Evolutionary conservation across 2,888 invertebrate genomes (phyloP).

Genomic region (Ophion costatus): DNA sequence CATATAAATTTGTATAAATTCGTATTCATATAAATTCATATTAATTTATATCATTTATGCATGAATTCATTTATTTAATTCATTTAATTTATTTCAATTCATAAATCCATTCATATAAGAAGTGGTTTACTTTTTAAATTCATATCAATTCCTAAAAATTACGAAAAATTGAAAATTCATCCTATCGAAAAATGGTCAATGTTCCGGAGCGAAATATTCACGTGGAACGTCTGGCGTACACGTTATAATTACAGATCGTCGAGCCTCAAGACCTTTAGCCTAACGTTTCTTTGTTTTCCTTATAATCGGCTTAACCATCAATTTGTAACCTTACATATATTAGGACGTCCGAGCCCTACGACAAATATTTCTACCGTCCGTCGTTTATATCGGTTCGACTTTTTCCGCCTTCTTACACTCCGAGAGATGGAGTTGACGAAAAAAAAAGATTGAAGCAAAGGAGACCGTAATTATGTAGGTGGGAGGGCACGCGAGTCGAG

Average conservation of each 20-base stretch:
- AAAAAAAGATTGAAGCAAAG: neutral
- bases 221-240: neutral
- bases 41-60: too few species aligned
- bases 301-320: slow-evolving; percentile 71
- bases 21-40: neutral
- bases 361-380: neutral
- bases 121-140: neutral
- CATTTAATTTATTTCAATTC: too few species aligned
- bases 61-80: neutral
- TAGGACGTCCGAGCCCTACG: neutral
- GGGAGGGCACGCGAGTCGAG: slow-evolving; percentile 24
- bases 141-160: neutral
- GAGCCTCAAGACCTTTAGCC: slow-evolving; percentile 34
- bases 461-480: slow-evolving; percentile 8
- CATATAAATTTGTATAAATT: neutral
- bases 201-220: neutral
- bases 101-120: too few species aligned
- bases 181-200: neutral
- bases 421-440: neutral
- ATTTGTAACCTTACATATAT: neutral
- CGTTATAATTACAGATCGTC: slow-evolving; percentile 65
- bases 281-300: slow-evolving; percentile 64
- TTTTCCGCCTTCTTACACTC: neutral
- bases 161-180: neutral
- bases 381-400: slow-evolving; percentile 2